These are phyloP conservation scores for Triplophysa bombifrons DNA, from an alignment of 2,797 vertebrate genomes.

Conservation along the genomic window DNA sequence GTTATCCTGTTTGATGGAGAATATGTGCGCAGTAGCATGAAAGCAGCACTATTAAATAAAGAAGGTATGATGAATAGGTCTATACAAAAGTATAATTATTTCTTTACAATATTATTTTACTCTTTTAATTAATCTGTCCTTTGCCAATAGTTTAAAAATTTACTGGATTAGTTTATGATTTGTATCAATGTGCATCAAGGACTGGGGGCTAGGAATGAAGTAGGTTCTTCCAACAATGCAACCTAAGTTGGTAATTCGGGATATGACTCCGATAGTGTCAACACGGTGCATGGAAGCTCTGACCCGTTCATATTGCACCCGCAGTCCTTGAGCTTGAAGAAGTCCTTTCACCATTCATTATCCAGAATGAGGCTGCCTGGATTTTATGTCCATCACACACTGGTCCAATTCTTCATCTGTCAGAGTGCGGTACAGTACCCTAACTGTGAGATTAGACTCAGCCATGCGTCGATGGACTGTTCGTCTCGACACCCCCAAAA, in stretches of 20 bases:
- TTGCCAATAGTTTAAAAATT: not conserved
- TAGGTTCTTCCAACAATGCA: constrained; percentile 48
- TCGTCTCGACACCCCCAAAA: constrained; percentile 14
- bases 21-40: too few species aligned
- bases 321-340: constrained; percentile 24
- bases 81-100: too few species aligned
- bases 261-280: constrained; percentile 25
- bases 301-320: constrained; percentile 30
- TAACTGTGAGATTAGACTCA: constrained; percentile 21
- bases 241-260: constrained; percentile 14
- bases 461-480: constrained; percentile 15
- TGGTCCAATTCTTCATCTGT: constrained; percentile 23
- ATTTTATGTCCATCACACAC: constrained; percentile 13
- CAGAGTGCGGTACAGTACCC: constrained; percentile 11
- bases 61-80: too few species aligned
- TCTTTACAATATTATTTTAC: too few species aligned
- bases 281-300: constrained; percentile 24
- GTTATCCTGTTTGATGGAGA: too few species aligned
- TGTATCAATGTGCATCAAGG: constrained; percentile 50
- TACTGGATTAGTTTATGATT: constrained; percentile 53
- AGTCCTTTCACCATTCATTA: constrained; percentile 28
- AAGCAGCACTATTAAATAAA: too few species aligned
- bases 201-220: constrained; percentile 18
- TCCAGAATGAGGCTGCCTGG: constrained; percentile 25
- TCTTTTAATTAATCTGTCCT: too few species aligned